Percentiles rank a stretch among this genome's conserved stretches.
These are phyloP conservation scores for Porphyrio hochstetteri DNA, from an alignment of 2,113 vertebrate species.

Conservation along the genomic window DNA sequence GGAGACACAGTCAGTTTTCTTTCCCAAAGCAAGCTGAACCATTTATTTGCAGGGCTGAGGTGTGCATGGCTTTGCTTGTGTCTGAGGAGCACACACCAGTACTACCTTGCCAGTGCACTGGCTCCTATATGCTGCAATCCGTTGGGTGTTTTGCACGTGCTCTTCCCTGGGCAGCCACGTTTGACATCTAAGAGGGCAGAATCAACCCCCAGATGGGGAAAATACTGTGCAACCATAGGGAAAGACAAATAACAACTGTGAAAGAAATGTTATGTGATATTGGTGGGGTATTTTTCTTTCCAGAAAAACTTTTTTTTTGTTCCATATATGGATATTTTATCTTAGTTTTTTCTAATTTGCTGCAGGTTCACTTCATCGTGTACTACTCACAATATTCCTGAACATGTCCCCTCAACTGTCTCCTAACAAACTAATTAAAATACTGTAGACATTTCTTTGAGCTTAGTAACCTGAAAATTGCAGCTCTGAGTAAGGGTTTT, in stretches of 20 bases:
- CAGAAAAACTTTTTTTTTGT: neutral
- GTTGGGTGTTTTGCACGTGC: fast-evolving
- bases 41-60: neutral
- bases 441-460: constrained; percentile 50
- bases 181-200: fast-evolving
- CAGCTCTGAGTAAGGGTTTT: constrained; percentile 40
- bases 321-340: neutral
- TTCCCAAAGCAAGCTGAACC: neutral
- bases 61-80: neutral
- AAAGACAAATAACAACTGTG: neutral
- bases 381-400: neutral
- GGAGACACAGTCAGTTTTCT: neutral
- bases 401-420: neutral
- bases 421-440: constrained; percentile 63
- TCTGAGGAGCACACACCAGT: neutral
- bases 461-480: constrained; percentile 59
- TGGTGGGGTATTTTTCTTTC: neutral
- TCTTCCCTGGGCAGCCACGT: neutral
- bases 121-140: neutral
- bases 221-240: neutral
- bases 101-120: neutral
- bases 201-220: neutral
- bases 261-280: neutral
- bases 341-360: neutral
- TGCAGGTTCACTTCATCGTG: constrained; percentile 29